Percentiles rank a stretch among this genome's conserved stretches.
These are phyloP conservation scores for Brachionus asplanchnoidis DNA, from an alignment of 1,140 invertebrate species.

Conservation along the genomic window DNA sequence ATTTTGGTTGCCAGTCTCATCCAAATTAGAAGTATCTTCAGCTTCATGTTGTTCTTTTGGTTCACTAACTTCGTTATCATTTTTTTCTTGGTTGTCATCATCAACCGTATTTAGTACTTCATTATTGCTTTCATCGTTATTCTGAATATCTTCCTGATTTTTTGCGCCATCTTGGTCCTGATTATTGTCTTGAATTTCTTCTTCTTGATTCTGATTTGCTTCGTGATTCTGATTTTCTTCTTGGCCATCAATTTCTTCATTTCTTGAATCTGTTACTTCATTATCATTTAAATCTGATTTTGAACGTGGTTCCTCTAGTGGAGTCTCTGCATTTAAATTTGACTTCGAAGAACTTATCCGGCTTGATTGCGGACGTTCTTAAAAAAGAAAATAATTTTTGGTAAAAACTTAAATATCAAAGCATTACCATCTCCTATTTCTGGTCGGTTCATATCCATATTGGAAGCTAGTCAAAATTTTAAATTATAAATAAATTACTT, in stretches of 20 bases:
- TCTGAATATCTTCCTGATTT: background rate
- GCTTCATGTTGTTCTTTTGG: background rate
- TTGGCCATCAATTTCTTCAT: background rate
- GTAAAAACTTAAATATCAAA: background rate
- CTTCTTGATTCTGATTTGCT: background rate
- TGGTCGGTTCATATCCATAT: slow-evolving; percentile 40
- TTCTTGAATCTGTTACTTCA: background rate
- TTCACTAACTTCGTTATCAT: background rate
- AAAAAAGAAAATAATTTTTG: background rate
- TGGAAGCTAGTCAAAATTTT: background rate
- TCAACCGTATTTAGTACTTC: background rate
- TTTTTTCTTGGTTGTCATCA: background rate
- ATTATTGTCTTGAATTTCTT: background rate
- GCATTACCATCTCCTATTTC: background rate
- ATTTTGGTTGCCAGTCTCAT: background rate
- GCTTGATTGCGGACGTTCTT: background rate
- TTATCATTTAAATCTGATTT: slow-evolving; percentile 31
- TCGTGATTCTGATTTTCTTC: background rate
- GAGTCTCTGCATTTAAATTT: background rate
- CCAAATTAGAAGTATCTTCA: background rate
- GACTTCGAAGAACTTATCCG: slow-evolving; percentile 2
- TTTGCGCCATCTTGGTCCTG: background rate
- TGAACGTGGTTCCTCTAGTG: background rate
- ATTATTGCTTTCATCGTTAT: background rate
- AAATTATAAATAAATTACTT: background rate